Evolutionary conservation across 2,888 invertebrate genomes (phyloP).

Genomic region (Helleia helle): DNA sequence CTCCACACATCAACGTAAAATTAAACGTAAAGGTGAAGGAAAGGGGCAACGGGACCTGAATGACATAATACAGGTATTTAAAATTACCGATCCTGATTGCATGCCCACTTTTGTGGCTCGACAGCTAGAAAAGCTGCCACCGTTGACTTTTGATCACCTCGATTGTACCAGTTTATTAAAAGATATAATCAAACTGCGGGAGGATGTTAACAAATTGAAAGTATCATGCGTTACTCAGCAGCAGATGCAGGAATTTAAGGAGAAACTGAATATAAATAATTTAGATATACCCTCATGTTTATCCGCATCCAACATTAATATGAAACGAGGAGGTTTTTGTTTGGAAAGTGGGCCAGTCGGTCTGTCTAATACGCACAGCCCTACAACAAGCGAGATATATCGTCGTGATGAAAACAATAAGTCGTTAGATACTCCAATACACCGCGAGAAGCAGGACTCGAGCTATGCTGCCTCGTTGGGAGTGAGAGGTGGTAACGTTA

Average conservation of each 20-base stretch:
- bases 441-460: too few relatives aligned
- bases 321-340: constrained; percentile 11
- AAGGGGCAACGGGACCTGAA: constrained; percentile 9
- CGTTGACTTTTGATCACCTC: constrained; percentile 15
- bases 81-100: constrained; percentile 10
- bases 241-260: background rate
- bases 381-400: background rate
- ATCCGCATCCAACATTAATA: constrained; percentile 10
- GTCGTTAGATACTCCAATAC: too few relatives aligned
- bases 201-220: background rate
- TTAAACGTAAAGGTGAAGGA: too few relatives aligned
- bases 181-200: constrained; percentile 8
- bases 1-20: too few relatives aligned
- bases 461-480: too few relatives aligned
- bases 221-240: background rate
- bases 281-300: background rate
- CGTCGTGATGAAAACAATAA: background rate
- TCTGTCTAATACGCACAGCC: background rate
- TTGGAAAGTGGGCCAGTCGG: constrained; percentile 11
- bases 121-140: constrained; percentile 16
- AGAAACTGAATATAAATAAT: background rate
- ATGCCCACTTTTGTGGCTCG: constrained; percentile 16
- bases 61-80: constrained; percentile 13
- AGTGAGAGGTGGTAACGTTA: too few relatives aligned
- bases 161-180: constrained; percentile 14